A percentile compares a stretch with the other conserved stretches of the same genome.
phyloP scores from a whole-genome alignment of 2,888 invertebrate species.

The Cheiracanthium punctorium region DNA sequence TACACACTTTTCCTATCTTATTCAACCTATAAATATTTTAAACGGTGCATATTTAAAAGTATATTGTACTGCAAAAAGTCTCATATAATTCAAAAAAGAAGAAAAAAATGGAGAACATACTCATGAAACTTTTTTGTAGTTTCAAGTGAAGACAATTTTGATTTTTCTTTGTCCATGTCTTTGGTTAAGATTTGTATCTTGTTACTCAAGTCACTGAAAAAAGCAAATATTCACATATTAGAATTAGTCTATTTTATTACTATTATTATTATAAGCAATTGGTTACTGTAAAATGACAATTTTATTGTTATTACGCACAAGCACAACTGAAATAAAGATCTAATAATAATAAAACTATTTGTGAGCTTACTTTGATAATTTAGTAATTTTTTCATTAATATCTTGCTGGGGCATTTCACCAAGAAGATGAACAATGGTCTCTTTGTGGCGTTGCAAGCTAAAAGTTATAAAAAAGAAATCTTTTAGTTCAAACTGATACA shows the following conservation, averaged over 20 bases:
- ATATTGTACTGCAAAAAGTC: too few species aligned
- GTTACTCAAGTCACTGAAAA: slow-evolving; percentile 77
- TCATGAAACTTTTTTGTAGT: slow-evolving; percentile 58
- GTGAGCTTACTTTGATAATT: slow-evolving; percentile 38
- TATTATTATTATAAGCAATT: too few species aligned
- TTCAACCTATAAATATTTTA: too few species aligned
- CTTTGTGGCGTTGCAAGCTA: slow-evolving; percentile 43
- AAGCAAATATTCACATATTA: too few species aligned
- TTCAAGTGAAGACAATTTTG: slow-evolving; percentile 53
- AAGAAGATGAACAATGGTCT: slow-evolving; percentile 50
- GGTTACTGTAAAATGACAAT: too few species aligned
- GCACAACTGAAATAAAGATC: too few species aligned
- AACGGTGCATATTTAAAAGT: too few species aligned
- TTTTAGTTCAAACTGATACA: too few species aligned
- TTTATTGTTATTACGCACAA: too few species aligned
- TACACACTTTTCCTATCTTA: too few species aligned
- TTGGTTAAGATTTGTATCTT: slow-evolving; percentile 79
- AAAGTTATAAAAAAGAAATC: too few species aligned
- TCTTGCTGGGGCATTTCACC: slow-evolving; percentile 71
- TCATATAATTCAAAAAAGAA: neutral
- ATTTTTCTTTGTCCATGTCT: slow-evolving; percentile 77
- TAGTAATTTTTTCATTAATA: slow-evolving; percentile 37
- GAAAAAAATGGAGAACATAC: slow-evolving; percentile 26
- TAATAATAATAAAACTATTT: neutral
- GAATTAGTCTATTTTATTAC: too few species aligned